Evolutionary conservation across 2,797 vertebrate species (phyloP), one percentile per base, ranked within the genome.

Genomic region (Sebastes elongatus): DNA sequence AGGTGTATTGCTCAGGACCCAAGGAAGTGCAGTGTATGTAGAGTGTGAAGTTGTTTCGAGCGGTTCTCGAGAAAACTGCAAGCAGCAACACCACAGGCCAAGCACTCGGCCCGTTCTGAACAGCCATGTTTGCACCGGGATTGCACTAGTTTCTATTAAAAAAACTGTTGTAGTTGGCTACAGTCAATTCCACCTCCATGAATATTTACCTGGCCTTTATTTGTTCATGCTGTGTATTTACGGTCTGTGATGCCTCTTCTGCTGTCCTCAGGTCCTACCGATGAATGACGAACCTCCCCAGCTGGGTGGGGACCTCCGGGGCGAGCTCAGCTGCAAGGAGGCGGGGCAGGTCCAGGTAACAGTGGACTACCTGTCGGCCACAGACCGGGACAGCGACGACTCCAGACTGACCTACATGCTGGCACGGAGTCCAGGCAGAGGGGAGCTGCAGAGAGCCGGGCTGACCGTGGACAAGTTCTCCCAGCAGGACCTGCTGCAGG

Each of bases 401-500:
- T 82, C 74, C 28, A 71, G 87, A 4, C 92, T 96, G 69, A 94
- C 6, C 0, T 97, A 95, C 13, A 88, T 87, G 85, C 65, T 96
- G 88, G 93, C 91, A 2, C 80, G 93, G 6, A 86, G 88, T 9
- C 96, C 93, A 0, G 76, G 70, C 10, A 33, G 74, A 7, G 93
- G 94, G 1, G 84, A 91, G 35, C 88, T 96, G 56, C 92, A 93
- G 90, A 93, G 91, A 75, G 85, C 80, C 0, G 88, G 93, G 2
- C 14, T 93, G 22, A 59, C 25, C 0, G 93, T 96, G 74, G 95
- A 95, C 87, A 95, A 80, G 0, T 96, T 97, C 93, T 95, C 94
- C 68, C 95, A 96, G 78, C 71, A 93, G 74, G 96, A 96, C 78
- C 85, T 95, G 74, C 83, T 93, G 35, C 95, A 95, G 81, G 95